These are phyloP conservation scores for Stichopus horrens DNA, from an alignment of 53 echinoderm and acorn worm species.

Conservation along the genomic window DNA sequence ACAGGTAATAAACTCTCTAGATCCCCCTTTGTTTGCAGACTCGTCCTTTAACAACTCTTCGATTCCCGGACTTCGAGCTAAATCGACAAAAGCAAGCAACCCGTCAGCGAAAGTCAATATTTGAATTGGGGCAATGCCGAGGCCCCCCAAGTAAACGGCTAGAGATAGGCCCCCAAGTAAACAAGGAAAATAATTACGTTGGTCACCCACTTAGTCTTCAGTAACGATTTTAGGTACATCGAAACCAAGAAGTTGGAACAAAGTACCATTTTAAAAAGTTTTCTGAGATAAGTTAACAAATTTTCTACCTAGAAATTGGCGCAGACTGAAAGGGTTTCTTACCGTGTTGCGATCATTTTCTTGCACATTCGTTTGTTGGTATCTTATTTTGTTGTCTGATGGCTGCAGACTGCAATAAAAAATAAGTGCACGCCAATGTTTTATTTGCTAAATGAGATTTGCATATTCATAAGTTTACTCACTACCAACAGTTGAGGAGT, in stretches of 20 bases:
- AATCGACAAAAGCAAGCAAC: constrained; percentile 14
- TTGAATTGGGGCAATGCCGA: neutral
- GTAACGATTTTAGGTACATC: too few relatives aligned
- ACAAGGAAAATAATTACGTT: constrained; percentile 6
- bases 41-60: neutral
- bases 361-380: too few relatives aligned
- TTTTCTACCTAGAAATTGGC: too few relatives aligned
- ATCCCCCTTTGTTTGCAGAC: neutral
- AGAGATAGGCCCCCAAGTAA: neutral
- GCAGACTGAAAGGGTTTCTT: too few relatives aligned
- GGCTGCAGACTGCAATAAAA: too few relatives aligned
- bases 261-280: neutral
- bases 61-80: constrained; percentile 18
- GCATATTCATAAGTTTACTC: constrained; percentile 35
- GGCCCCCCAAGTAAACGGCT: neutral
- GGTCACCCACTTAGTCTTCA: neutral
- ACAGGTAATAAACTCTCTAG: neutral
- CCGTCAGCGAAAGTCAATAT: constrained; percentile 32
- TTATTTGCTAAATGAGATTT: constrained; percentile 14
- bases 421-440: neutral
- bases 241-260: neutral
- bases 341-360: too few relatives aligned
- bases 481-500: constrained; percentile 10
- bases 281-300: neutral
- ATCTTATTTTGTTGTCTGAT: too few relatives aligned